Evolutionary conservation across 2,113 vertebrate species (phyloP), one percentile per base, ranked within the genome.

Genomic region (Megatriorchis doriae): DNA sequence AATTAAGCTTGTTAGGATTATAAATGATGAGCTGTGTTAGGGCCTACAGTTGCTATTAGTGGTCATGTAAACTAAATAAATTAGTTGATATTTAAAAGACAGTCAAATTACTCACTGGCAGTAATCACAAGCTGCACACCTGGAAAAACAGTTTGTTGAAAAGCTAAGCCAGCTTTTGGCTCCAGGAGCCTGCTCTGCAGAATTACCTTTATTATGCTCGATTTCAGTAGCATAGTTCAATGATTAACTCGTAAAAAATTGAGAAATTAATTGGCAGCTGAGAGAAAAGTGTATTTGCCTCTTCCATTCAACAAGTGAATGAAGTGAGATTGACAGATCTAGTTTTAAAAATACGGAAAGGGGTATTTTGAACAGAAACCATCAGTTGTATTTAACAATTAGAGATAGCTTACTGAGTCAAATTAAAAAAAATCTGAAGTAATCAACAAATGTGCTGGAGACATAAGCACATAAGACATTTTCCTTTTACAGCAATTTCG

Each of bases 51-150:
- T 91, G 61, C 77, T 84, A 4, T 81, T 81, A 67, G 67, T 81
- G 55, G 77, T 52, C 65, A 47, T 67, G 50, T 81, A 59, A 91
- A 47, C 52, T 9, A 38, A 91, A 66, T 71, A 3, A 74, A 55
- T 86, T 55, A 86, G 56, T 75, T 94, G 86, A 36, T 91, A 65
- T 53, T 91, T 90, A 77, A 92, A 86, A 94, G 91, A n/a, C 74
- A 53, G 23, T 86, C 43, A 71, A 3, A 47, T 74, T 74, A 55
- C 22, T 90, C 56, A 15, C 25, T 81, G 72, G 23, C 77, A 63
- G 47, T 56, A 70, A 34, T 85, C 0, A 0, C n/a, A 75, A 63
- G 73, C 70, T 94, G 52, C 61, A 67, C 84, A 79, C 89, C 65
- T 95, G 91, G 89, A 89, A 72, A 32, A 10, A n/a, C 31, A 15